A percentile compares a stretch with the other conserved stretches of the same genome.
Evolutionary conservation across 2,113 vertebrate species (phyloP).

Genomic region (Martes martes): DNA sequence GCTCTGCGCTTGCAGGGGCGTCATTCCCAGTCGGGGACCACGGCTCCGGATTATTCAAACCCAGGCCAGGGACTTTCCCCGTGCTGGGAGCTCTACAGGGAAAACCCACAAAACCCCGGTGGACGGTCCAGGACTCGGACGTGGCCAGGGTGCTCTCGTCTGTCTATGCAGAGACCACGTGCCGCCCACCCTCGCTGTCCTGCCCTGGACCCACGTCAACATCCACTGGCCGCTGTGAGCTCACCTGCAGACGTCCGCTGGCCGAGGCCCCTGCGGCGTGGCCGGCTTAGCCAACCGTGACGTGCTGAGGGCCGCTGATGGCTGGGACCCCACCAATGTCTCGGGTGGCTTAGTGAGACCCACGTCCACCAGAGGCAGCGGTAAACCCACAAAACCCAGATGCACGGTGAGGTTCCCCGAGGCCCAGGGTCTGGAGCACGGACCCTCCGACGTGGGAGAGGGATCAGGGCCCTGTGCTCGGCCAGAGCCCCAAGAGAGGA

Average conservation of each 20-base stretch:
- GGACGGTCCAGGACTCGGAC: background rate
- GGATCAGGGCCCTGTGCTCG: background rate
- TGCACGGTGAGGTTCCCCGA: background rate
- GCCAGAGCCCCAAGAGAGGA: background rate
- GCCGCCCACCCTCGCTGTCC: fast-evolving
- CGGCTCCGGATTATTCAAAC: fast-evolving
- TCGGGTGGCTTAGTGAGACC: background rate
- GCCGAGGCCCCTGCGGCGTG: background rate
- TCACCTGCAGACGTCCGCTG: fast-evolving
- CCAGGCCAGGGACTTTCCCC: fast-evolving
- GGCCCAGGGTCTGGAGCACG: background rate
- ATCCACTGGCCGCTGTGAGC: background rate
- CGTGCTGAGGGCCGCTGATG: fast-evolving
- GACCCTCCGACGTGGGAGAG: background rate
- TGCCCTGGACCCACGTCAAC: too few relatives aligned
- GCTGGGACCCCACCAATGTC: background rate
- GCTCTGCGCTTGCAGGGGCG: background rate
- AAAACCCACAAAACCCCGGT: fast-evolving
- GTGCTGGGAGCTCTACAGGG: fast-evolving
- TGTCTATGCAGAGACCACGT: background rate
- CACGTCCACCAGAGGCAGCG: fast-evolving
- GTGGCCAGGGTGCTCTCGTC: fast-evolving
- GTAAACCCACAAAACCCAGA: background rate
- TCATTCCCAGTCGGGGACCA: background rate
- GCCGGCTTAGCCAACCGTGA: fast-evolving